These are phyloP conservation scores for Taphrorychus bicolor DNA, from an alignment of 2,888 invertebrate species.

Conservation along the genomic window DNA sequence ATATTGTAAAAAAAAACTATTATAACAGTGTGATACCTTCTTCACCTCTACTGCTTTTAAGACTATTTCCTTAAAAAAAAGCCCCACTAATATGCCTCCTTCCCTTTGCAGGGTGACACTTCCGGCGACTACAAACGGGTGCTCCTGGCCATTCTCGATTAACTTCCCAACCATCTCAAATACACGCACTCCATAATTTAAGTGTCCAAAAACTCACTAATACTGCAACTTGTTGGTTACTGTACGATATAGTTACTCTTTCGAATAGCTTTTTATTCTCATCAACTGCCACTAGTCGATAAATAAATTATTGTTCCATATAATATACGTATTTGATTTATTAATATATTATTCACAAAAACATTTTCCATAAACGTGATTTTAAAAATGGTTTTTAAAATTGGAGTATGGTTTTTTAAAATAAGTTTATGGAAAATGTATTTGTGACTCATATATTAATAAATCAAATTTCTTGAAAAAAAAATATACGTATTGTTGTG, in stretches of 20 bases:
- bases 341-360: too few relatives aligned
- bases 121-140: slow-evolving; percentile 93
- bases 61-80: not conserved
- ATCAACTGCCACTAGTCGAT: slow-evolving; percentile 40
- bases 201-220: slow-evolving; percentile 35
- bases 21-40: too few relatives aligned
- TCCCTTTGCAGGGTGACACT: slow-evolving; percentile 82
- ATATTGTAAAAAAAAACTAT: not conserved
- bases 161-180: slow-evolving; percentile 44
- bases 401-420: too few relatives aligned
- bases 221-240: slow-evolving; percentile 3
- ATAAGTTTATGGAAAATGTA: too few relatives aligned
- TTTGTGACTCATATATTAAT: not conserved
- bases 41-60: not conserved
- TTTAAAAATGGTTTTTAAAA: too few relatives aligned
- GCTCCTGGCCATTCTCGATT: slow-evolving; percentile 81
- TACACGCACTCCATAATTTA: slow-evolving; percentile 46
- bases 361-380: too few relatives aligned
- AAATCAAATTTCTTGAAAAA: too few relatives aligned
- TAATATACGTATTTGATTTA: too few relatives aligned
- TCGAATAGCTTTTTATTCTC: slow-evolving; percentile 7
- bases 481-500: slow-evolving; percentile 7
- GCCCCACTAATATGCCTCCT: slow-evolving; percentile 47
- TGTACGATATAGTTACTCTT: slow-evolving; percentile 1
- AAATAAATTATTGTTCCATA: slow-evolving; percentile 12